Conservation (phyloP, 2,113 vertebrate genomes). For the Merops nubicus region DNA sequence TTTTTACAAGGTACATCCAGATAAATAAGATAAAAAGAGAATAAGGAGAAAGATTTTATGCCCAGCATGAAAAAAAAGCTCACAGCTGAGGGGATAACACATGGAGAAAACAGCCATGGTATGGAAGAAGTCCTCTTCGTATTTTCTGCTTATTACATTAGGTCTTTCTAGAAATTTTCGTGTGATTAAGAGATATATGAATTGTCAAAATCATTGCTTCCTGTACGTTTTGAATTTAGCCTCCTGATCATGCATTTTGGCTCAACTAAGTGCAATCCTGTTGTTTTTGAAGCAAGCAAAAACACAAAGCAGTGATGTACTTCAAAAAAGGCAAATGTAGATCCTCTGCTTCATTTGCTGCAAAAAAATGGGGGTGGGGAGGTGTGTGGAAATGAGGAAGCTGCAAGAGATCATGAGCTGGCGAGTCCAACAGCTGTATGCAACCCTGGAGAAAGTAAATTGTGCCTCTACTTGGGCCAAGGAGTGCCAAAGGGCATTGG, state of each 20-base stretch:
- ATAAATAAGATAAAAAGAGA: background rate
- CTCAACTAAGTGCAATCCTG: background rate
- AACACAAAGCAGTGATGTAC: background rate
- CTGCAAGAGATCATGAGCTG: background rate
- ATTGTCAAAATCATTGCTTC: background rate
- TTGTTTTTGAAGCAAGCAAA: background rate
- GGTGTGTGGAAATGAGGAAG: background rate
- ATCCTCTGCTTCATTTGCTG: background rate
- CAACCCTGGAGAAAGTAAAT: background rate
- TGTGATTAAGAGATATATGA: background rate
- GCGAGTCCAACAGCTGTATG: background rate
- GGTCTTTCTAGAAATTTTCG: background rate
- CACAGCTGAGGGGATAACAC: background rate
- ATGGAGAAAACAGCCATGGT: background rate
- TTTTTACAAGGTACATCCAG: background rate
- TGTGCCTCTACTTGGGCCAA: background rate
- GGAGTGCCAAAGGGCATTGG: background rate
- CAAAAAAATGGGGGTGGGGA: background rate
- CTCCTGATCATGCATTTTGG: background rate
- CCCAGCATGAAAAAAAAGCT: background rate
- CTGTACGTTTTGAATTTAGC: background rate
- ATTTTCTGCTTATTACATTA: background rate
- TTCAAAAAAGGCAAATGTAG: background rate
- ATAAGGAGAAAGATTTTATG: background rate
- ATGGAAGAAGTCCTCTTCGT: background rate